These are phyloP conservation scores for Caenorhabditis becei DNA, from an alignment of 2,888 invertebrate species.

Conservation along the genomic window DNA sequence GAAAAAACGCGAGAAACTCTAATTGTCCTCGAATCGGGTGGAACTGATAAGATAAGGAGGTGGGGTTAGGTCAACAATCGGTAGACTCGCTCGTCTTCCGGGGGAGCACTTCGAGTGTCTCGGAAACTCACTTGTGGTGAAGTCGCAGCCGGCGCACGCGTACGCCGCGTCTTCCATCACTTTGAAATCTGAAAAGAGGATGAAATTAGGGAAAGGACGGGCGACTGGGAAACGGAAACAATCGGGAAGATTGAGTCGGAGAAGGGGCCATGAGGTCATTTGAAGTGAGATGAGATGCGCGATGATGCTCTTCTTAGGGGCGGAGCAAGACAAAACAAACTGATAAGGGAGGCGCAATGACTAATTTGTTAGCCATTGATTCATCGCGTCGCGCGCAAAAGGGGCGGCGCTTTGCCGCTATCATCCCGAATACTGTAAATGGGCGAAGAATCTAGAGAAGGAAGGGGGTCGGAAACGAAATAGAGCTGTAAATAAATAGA, in stretches of 20 bases:
- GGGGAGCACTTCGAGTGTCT: conserved; percentile 11
- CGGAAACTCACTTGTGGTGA: conserved; percentile 70
- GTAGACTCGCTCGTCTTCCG: neutral
- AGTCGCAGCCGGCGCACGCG: conserved; percentile 70
- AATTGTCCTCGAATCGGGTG: conserved; percentile 11
- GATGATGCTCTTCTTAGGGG: neutral
- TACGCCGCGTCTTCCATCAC: conserved; percentile 71
- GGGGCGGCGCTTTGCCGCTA: conserved; percentile 23
- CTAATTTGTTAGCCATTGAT: conserved; percentile 51
- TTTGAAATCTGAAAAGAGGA: conserved; percentile 68
- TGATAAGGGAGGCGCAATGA: conserved; percentile 37
- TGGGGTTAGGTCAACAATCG: conserved; percentile 15
- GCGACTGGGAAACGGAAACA: conserved; percentile 2
- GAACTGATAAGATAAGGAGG: conserved; percentile 18
- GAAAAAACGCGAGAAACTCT: conserved; percentile 7
- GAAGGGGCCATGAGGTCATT: neutral
- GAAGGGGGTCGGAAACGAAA: conserved; percentile 17
- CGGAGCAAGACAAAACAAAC: conserved; percentile 24
- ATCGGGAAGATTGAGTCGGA: conserved; percentile 5
- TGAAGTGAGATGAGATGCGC: neutral
- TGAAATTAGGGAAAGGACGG: conserved; percentile 11
- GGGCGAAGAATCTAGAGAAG: conserved; percentile 8
- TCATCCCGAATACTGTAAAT: conserved; percentile 46
- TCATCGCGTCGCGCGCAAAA: conserved; percentile 15
- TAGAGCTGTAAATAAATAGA: conserved; percentile 52